A percentile compares a stretch with the other conserved stretches of the same genome.
These are phyloP conservation scores for Ptiloglossa arizonensis DNA, from an alignment of 1,140 invertebrate genomes.

Conservation along the genomic window DNA sequence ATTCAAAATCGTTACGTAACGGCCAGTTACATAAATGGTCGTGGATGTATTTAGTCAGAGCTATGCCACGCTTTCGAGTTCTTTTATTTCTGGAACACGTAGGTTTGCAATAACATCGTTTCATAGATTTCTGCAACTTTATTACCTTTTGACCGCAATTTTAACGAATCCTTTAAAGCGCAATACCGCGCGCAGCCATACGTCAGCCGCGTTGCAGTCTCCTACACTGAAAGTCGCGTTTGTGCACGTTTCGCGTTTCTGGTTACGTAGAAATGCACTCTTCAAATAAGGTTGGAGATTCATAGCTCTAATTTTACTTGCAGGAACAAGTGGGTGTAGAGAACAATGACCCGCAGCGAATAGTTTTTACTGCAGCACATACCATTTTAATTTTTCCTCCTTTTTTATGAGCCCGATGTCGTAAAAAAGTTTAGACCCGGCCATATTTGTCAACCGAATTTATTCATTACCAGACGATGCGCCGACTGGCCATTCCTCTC, in stretches of 20 bases:
- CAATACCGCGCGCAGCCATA: constrained; percentile 28
- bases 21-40: not conserved
- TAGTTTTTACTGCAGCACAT: not conserved
- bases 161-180: constrained; percentile 53
- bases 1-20: not conserved
- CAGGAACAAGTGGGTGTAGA: not conserved
- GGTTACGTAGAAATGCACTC: constrained; percentile 53
- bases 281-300: constrained; percentile 52
- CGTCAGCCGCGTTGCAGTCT: constrained; percentile 30
- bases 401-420: not conserved
- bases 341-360: not conserved
- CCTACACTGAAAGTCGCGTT: constrained; percentile 27
- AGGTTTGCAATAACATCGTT: constrained; percentile 50
- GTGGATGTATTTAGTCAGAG: not conserved
- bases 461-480: not conserved
- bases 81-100: not conserved
- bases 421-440: not conserved
- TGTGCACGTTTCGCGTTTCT: constrained; percentile 40
- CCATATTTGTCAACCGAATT: not conserved
- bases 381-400: not conserved
- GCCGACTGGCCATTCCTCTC: too few species aligned
- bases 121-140: constrained; percentile 52
- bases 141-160: constrained; percentile 57
- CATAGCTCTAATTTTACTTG: constrained; percentile 14
- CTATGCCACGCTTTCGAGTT: not conserved